These are phyloP conservation scores for Regulus satrapa DNA, from an alignment of 2,113 vertebrate species.

Conservation along the genomic window DNA sequence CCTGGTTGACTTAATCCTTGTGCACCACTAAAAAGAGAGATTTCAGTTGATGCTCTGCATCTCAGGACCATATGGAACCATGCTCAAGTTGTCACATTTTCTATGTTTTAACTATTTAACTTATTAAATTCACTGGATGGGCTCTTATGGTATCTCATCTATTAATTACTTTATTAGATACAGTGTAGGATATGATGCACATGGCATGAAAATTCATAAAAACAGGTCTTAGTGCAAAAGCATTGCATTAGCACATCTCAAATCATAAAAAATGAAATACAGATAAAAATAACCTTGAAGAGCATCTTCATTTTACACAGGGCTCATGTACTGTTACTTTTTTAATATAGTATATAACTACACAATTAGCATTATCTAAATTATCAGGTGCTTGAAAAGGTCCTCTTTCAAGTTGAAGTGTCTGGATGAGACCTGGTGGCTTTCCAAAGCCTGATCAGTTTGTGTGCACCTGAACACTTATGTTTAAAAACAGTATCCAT, in stretches of 20 bases:
- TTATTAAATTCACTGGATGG: background rate
- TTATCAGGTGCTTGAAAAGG: background rate
- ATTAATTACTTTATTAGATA: background rate
- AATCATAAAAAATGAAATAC: background rate
- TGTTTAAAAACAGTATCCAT: background rate
- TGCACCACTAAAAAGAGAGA: background rate
- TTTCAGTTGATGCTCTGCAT: background rate
- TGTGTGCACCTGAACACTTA: background rate
- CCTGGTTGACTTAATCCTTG: background rate
- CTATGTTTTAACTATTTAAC: slow-evolving; percentile 14
- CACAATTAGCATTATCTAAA: background rate
- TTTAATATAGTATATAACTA: background rate
- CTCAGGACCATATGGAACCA: background rate
- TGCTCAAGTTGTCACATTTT: background rate
- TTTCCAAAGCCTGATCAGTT: background rate
- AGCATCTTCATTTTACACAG: background rate
- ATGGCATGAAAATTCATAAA: background rate
- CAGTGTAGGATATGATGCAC: background rate
- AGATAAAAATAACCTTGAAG: background rate
- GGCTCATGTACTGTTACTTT: background rate
- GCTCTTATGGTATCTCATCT: background rate
- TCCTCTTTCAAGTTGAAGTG: background rate
- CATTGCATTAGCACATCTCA: background rate
- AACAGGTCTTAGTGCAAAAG: background rate
- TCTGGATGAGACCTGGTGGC: background rate